Evolutionary conservation across 2,797 vertebrate species (phyloP).

Genomic region (Rhincodon typus): DNA sequence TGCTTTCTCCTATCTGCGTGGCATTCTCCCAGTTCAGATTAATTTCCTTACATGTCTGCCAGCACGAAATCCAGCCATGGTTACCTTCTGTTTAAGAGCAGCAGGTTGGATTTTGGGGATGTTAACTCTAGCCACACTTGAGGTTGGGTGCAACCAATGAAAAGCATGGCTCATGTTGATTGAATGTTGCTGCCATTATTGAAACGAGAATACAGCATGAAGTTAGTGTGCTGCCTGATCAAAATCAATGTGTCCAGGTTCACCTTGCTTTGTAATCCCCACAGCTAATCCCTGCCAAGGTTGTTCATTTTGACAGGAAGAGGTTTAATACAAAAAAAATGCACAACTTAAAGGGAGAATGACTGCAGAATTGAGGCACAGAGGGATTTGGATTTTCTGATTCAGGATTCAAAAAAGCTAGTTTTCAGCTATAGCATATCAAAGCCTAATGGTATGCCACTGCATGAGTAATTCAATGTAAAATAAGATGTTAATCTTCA

Average conservation of each 20-base stretch:
- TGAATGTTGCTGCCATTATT: neutral
- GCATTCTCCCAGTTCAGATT: neutral
- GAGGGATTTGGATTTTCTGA: too few species aligned
- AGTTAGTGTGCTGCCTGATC: neutral
- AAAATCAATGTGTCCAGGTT: neutral
- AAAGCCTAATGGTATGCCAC: too few species aligned
- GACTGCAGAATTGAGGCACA: too few species aligned
- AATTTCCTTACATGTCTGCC: neutral
- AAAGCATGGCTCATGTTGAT: neutral
- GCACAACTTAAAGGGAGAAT: too few species aligned
- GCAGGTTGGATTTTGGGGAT: neutral
- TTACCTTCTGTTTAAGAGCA: neutral
- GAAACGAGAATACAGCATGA: neutral
- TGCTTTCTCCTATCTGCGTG: neutral
- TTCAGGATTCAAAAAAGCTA: too few species aligned
- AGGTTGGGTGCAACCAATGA: neutral
- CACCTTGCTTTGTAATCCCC: neutral
- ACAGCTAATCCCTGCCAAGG: neutral
- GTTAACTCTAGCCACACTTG: neutral
- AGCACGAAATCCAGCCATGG: neutral
- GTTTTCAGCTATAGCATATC: too few species aligned
- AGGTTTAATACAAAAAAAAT: too few species aligned
- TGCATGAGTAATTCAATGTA: too few species aligned
- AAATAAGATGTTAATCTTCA: too few species aligned
- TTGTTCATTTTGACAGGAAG: too few species aligned